Evolutionary conservation across 2,888 invertebrate genomes (phyloP), one percentile per base, ranked within the genome.

Genomic region (Crossocerus cetratus): DNA sequence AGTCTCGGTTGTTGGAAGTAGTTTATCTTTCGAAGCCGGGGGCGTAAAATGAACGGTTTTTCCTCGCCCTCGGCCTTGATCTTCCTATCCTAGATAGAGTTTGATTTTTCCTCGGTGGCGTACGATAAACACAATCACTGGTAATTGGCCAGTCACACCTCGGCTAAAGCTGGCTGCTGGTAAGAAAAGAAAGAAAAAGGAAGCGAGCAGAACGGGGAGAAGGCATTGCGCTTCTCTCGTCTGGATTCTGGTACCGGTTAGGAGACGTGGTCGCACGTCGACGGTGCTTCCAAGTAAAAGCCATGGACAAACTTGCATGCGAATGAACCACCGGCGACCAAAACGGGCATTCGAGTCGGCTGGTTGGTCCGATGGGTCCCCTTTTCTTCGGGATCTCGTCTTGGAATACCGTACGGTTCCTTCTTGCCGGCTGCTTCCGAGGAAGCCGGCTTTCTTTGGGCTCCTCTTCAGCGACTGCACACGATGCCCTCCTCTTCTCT

Each of bases 281-380:
- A 74, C 58, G 69, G 64, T 66, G 71, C 78, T 86, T 85, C 84
- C 83, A 82, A 80, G 83, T 85, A 85, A 85, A 81, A 79, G 81
- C 72, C 77, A 82, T 76, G 74, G 78, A 77, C 81, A 66, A 83
- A 76, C 82, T 82, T 72, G 86, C 85, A 87, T 85, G 86, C 84
- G 86, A 87, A 87, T 84, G 85, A 86, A 82, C 76, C 80, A 70
- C 72, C 74, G 78, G 78, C 83, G 75, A 87, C 87, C 87, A 86
- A 86, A 86, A 85, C 82, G 84, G 85, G 84, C 84, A 81, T 84
- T 73, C 74, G 57, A 72, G 81, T 75, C 80, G 82, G 65, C 80
- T 68, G 73, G 74, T 63, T 61, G 76, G 81, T 65, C 76, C 78
- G 68, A 72, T 73, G 76, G 68, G 57, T 79, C 74, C 84, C 77